Evolutionary conservation across 2,888 invertebrate genomes (phyloP).

Genomic region (Scaptomyza caliginosa): DNA sequence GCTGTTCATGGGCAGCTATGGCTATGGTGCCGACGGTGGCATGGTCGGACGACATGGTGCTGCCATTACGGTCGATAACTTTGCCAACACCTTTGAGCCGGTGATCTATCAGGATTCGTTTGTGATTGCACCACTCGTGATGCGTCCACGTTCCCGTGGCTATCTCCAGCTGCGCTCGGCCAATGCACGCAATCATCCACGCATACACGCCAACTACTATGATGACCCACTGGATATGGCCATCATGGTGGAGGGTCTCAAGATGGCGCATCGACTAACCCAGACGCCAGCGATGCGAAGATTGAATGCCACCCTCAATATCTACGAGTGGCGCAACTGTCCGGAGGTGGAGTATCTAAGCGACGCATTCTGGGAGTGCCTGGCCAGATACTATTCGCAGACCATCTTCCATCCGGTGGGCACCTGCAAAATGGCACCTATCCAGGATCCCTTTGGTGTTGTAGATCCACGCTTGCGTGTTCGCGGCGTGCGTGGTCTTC

Average conservation of each 20-base stretch:
- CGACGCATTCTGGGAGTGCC: conserved; percentile 91
- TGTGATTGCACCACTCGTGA: conserved; percentile 88
- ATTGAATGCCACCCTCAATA: conserved; percentile 87
- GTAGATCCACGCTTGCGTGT: conserved; percentile 89
- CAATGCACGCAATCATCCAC: conserved; percentile 89
- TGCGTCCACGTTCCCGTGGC: conserved; percentile 90
- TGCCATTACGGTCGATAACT: conserved; percentile 88
- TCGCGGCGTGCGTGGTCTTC: conserved; percentile 87
- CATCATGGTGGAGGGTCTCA: conserved; percentile 91
- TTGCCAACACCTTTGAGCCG: conserved; percentile 89
- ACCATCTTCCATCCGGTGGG: conserved; percentile 93
- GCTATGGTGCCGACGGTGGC: conserved; percentile 92
- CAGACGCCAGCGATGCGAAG: conserved; percentile 87
- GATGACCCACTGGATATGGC: conserved; percentile 89
- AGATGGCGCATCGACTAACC: conserved; percentile 87
- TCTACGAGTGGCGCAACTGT: conserved; percentile 88
- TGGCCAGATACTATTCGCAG: conserved; percentile 89
- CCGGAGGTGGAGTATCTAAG: conserved; percentile 87
- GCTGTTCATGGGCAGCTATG: conserved; percentile 89
- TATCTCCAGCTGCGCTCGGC: conserved; percentile 87
- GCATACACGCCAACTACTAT: conserved; percentile 95
- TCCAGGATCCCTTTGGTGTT: conserved; percentile 86
- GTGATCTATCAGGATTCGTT: conserved; percentile 89
- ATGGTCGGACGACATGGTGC: conserved; percentile 89
- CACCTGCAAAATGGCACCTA: conserved; percentile 92